A percentile compares a stretch with the other conserved stretches of the same genome.
Evolutionary conservation across 2,888 invertebrate species (phyloP).

Genomic region (Teleogryllus oceanicus): DNA sequence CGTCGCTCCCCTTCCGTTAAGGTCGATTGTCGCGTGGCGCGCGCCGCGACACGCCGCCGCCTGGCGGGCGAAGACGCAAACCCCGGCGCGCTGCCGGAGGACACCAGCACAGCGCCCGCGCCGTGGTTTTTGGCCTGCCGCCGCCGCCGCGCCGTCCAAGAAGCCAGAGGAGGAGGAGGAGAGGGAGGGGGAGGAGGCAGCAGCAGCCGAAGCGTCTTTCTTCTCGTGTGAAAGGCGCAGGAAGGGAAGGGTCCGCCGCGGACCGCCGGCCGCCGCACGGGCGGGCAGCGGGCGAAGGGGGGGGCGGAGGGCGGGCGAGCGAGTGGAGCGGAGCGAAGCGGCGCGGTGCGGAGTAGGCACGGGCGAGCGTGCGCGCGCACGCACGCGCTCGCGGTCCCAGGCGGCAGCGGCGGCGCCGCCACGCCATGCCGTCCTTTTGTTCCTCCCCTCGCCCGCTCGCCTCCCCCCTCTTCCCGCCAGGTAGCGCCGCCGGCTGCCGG

Average conservation of each 20-base stretch:
- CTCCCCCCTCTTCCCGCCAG: no score
- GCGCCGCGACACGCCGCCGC: background rate
- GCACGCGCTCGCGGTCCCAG: no score
- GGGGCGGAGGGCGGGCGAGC: background rate
- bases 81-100: no score
- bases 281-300: background rate
- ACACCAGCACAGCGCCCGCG: background rate
- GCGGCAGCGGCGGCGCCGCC: no score
- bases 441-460: no score
- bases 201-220: background rate
- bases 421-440: no score
- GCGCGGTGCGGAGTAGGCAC: no score
- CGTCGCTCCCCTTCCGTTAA: background rate
- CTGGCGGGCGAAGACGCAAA: background rate
- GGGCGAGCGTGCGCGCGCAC: no score
- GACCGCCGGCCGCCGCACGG: background rate
- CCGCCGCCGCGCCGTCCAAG: background rate
- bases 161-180: no score
- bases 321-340: no score
- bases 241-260: conserved; percentile 7
- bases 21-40: background rate
- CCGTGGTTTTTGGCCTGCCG: background rate
- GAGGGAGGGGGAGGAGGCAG: background rate
- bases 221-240: background rate
- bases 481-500: no score